These are phyloP conservation scores for Polymixis flavicincta DNA, from an alignment of 2,888 invertebrate species.

Conservation along the genomic window DNA sequence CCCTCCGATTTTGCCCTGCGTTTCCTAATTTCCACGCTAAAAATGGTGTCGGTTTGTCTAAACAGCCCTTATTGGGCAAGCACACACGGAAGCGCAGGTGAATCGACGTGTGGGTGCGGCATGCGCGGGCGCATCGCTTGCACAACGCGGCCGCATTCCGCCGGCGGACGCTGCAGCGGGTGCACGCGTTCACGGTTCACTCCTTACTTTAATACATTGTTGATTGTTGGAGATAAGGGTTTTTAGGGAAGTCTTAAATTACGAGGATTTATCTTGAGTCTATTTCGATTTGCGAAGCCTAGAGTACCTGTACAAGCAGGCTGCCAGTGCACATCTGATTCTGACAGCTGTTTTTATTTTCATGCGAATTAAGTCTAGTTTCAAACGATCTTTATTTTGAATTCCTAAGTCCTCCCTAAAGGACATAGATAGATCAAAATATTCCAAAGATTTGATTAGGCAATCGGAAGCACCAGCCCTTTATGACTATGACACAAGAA, in stretches of 20 bases:
- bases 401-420: neutral
- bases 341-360: constrained; percentile 9
- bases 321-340: neutral
- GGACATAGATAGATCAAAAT: neutral
- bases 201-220: constrained; percentile 7
- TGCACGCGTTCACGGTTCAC: constrained; percentile 67
- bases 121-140: constrained; percentile 78
- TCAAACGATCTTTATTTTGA: neutral
- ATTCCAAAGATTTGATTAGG: neutral
- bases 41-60: constrained; percentile 51
- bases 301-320: neutral
- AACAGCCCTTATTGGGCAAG: constrained; percentile 67
- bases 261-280: neutral
- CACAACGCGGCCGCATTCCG: constrained; percentile 84
- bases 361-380: neutral
- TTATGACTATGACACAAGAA: neutral
- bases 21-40: constrained; percentile 31
- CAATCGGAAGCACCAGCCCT: neutral
- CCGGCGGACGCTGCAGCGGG: constrained; percentile 66
- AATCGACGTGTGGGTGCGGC: constrained; percentile 76
- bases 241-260: neutral
- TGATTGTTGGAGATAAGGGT: constrained; percentile 22
- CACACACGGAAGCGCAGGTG: constrained; percentile 82
- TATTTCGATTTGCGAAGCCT: neutral
- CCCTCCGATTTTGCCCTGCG: neutral